A percentile compares a stretch with the other conserved stretches of the same genome.
phyloP scores from a whole-genome alignment of 2,888 invertebrate species.

The Flexamia atlantica region DNA sequence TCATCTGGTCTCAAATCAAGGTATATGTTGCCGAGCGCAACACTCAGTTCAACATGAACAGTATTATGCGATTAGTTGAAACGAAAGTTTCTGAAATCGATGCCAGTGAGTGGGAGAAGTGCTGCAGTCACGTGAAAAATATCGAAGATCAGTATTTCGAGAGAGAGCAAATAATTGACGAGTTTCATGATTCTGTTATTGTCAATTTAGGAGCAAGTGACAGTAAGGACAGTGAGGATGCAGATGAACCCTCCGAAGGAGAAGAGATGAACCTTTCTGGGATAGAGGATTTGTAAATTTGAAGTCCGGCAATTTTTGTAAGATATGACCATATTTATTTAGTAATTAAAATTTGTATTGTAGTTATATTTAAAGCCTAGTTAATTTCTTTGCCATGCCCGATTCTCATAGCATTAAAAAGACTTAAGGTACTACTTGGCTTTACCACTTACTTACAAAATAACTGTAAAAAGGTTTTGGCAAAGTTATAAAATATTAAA shows the following conservation, averaged over 20 bases:
- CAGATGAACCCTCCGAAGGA: neutral
- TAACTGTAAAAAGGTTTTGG: too few species aligned
- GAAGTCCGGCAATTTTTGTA: too few species aligned
- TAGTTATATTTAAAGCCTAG: too few species aligned
- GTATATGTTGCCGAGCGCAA: slow-evolving; percentile 1
- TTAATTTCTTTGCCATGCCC: too few species aligned
- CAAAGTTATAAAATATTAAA: too few species aligned
- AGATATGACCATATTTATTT: too few species aligned
- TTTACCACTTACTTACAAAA: too few species aligned
- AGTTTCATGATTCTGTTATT: neutral
- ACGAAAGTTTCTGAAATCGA: slow-evolving; percentile 30
- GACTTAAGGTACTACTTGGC: too few species aligned
- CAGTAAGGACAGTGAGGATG: neutral
- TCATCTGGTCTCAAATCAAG: slow-evolving; percentile 24
- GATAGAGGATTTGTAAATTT: neutral
- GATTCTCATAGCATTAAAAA: too few species aligned
- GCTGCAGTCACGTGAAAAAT: neutral
- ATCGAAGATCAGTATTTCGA: neutral
- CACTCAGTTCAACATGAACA: slow-evolving; percentile 19
- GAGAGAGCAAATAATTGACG: neutral
- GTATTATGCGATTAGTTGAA: neutral
- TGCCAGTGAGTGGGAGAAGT: neutral
- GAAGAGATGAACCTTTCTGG: neutral
- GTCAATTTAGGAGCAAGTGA: neutral
- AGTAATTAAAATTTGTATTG: too few species aligned